These are phyloP conservation scores for Chloropsis cyanopogon DNA, from an alignment of 2,113 vertebrate genomes.

Conservation along the genomic window DNA sequence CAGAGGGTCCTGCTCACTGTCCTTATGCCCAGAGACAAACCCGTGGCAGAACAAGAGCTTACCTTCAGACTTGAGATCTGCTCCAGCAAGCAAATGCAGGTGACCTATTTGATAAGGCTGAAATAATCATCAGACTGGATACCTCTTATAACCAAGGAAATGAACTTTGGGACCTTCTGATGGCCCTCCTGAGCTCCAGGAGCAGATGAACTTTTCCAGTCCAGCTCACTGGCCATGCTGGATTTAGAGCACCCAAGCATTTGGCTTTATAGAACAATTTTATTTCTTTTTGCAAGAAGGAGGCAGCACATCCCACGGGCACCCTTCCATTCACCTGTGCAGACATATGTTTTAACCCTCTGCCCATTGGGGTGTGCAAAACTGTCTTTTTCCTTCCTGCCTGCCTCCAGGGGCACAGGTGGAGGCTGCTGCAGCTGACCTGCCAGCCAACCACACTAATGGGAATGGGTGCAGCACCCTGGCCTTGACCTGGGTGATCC, in stretches of 20 bases:
- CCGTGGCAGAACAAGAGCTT: background rate
- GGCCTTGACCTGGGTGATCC: background rate
- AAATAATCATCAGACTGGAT: background rate
- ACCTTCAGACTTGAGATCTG: background rate
- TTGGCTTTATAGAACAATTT: background rate
- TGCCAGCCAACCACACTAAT: background rate
- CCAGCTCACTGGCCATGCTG: background rate
- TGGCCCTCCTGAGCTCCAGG: background rate
- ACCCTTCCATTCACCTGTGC: background rate
- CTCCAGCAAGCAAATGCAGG: background rate
- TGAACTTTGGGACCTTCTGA: background rate
- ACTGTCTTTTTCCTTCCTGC: background rate
- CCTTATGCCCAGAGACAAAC: background rate
- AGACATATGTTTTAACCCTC: background rate
- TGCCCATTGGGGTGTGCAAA: background rate
- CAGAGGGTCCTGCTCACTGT: background rate
- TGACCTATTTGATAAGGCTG: background rate
- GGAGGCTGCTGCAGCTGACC: background rate
- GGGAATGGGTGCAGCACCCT: background rate
- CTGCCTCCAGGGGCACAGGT: accelerated
- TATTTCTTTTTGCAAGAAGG: background rate
- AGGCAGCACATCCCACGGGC: background rate
- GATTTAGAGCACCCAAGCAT: background rate
- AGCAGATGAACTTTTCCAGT: background rate
- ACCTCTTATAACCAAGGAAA: background rate